These are phyloP conservation scores for Stegastes partitus DNA, from an alignment of 2,113 vertebrate genomes.

Conservation along the genomic window DNA sequence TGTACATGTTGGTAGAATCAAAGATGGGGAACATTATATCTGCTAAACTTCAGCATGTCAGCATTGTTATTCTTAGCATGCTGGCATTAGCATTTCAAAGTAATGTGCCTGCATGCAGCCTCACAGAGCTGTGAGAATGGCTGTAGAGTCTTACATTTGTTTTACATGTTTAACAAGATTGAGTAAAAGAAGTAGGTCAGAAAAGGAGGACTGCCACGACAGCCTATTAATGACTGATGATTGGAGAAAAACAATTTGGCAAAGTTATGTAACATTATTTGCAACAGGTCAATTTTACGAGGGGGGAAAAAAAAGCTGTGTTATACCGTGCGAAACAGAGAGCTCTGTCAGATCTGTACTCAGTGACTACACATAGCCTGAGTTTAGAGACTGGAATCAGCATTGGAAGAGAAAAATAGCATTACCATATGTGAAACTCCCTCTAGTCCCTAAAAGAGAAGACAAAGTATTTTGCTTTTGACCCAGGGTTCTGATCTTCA, in stretches of 20 bases:
- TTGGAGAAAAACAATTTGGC: too few species aligned
- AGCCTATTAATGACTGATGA: neutral
- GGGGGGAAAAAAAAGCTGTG: too few species aligned
- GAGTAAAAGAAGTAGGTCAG: neutral
- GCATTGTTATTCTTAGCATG: neutral
- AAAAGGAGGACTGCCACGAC: too few species aligned
- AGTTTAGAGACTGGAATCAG: neutral
- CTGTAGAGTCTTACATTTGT: neutral
- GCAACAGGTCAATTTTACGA: too few species aligned
- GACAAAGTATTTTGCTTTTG: neutral
- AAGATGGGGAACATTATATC: too few species aligned
- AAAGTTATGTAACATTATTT: too few species aligned
- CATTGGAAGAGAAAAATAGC: neutral
- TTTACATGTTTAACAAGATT: neutral
- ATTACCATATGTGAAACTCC: neutral
- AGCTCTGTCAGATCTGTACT: neutral
- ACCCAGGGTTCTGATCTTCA: neutral
- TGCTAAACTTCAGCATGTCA: too few species aligned
- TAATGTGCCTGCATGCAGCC: neutral
- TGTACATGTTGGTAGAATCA: too few species aligned
- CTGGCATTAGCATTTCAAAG: neutral
- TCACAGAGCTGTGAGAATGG: too few species aligned
- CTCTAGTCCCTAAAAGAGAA: conserved; percentile 5
- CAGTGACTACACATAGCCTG: neutral
- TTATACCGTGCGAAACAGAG: too few species aligned